Conservation (phyloP, 92 coral and sea anemone species). For the Zoanthus solanderi region DNA sequence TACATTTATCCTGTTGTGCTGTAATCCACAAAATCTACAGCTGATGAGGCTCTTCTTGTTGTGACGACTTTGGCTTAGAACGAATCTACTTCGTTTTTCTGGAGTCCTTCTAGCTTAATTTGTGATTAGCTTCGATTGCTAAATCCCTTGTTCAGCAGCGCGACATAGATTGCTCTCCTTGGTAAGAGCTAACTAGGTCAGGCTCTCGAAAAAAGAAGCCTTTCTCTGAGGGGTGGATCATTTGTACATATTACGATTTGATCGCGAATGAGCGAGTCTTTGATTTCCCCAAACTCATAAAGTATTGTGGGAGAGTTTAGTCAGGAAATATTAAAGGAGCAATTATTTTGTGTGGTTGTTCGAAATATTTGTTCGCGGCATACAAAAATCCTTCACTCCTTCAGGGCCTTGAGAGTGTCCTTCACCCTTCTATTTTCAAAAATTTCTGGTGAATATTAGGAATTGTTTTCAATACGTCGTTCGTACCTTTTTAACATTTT, state of each 20-base stretch:
- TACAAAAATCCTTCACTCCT: conserved; percentile 9
- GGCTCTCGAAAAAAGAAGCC: conserved; percentile 50
- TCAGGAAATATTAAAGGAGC: conserved; percentile 51
- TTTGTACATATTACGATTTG: conserved; percentile 61
- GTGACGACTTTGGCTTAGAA: neutral
- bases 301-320: conserved; percentile 52
- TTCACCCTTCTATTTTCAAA: conserved; percentile 1
- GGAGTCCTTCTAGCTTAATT: neutral
- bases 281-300: conserved; percentile 59
- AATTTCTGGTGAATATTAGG: conserved; percentile 7
- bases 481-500: no score
- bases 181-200: conserved; percentile 46
- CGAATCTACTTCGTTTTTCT: conserved; percentile 23
- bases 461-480: conserved; percentile 3
- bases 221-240: conserved; percentile 53
- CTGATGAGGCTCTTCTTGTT: conserved; percentile 24
- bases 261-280: conserved; percentile 58
- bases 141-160: conserved; percentile 48
- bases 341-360: conserved; percentile 45
- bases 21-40: conserved; percentile 64
- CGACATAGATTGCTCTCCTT: conserved; percentile 49
- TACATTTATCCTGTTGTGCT: conserved; percentile 23
- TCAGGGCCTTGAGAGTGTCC: conserved; percentile 7
- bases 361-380: conserved; percentile 5
- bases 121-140: conserved; percentile 55